A percentile compares a stretch with the other conserved stretches of the same genome.
These are phyloP conservation scores for Pardosa pseudoannulata DNA, from an alignment of 2,888 invertebrate genomes.

Conservation along the genomic window DNA sequence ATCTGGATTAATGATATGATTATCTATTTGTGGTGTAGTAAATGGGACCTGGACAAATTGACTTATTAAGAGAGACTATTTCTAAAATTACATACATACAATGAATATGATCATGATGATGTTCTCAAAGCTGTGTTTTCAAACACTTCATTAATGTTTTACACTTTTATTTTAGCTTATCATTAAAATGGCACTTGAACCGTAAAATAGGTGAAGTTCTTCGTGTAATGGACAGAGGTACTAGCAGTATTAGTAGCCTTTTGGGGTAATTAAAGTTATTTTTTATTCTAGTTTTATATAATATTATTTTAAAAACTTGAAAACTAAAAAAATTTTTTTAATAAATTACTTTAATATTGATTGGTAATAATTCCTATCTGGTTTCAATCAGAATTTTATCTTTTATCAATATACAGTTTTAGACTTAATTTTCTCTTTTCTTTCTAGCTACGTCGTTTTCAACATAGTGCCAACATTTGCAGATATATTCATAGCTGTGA, in stretches of 20 bases:
- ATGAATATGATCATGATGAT: too few relatives aligned
- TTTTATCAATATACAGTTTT: too few relatives aligned
- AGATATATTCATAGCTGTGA: constrained; percentile 93
- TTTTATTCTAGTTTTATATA: constrained; percentile 22
- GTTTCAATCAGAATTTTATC: too few relatives aligned
- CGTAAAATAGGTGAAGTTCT: constrained; percentile 98
- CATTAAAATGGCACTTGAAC: constrained; percentile 94
- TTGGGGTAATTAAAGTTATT: constrained; percentile 83
- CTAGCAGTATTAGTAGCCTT: constrained; percentile 95
- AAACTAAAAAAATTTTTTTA: not conserved
- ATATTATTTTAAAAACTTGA: constrained; percentile 9
- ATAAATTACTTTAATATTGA: too few relatives aligned
- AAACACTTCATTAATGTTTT: too few relatives aligned
- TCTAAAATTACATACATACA: too few relatives aligned
- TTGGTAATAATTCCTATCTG: too few relatives aligned
- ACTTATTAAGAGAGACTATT: too few relatives aligned
- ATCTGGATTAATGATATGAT: too few relatives aligned
- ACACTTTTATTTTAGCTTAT: constrained; percentile 81
- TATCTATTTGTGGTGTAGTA: too few relatives aligned
- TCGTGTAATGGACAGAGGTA: constrained; percentile 97
- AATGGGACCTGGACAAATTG: too few relatives aligned
- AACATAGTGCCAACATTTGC: constrained; percentile 94
- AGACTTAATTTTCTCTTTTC: constrained; percentile 57
- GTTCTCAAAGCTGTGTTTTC: too few relatives aligned
- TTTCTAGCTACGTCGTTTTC: constrained; percentile 85